Conservation (phyloP, 1,140 invertebrate genomes). For the Macrobrachium rosenbergii region DNA sequence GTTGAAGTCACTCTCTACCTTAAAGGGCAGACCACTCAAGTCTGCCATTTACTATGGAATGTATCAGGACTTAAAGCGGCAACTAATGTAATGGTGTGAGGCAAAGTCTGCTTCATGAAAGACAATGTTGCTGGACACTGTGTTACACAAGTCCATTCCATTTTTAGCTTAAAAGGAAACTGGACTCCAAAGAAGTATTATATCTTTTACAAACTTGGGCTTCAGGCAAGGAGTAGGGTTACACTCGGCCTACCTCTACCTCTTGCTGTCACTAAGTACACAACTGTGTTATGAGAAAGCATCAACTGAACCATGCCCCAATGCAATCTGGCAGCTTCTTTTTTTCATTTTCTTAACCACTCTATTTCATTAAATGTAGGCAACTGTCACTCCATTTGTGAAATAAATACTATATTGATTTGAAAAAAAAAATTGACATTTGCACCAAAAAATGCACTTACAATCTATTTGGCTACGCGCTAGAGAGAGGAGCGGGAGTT, state of each 20-base stretch:
- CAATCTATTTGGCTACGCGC: slow-evolving; percentile 63
- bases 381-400: slow-evolving; percentile 34
- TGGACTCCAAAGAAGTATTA: not conserved
- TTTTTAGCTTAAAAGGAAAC: not conserved
- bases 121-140: slow-evolving; percentile 51
- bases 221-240: slow-evolving; percentile 27
- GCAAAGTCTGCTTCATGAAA: slow-evolving; percentile 61
- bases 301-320: slow-evolving; percentile 45
- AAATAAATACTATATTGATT: slow-evolving; percentile 55
- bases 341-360: slow-evolving; percentile 14
- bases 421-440: slow-evolving; percentile 30
- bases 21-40: not conserved
- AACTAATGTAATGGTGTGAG: slow-evolving; percentile 41
- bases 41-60: slow-evolving; percentile 53
- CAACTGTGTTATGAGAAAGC: slow-evolving; percentile 45
- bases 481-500: slow-evolving; percentile 62
- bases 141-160: slow-evolving; percentile 9
- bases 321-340: slow-evolving; percentile 36
- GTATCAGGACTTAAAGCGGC: slow-evolving; percentile 42
- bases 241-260: slow-evolving; percentile 25
- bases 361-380: slow-evolving; percentile 23
- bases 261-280: slow-evolving; percentile 54
- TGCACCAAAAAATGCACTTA: slow-evolving; percentile 63
- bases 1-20: slow-evolving; percentile 20
- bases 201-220: slow-evolving; percentile 18